phyloP scores from a whole-genome alignment of 2,797 vertebrate genomes.

The Neosilurus hyrtlii region DNA sequence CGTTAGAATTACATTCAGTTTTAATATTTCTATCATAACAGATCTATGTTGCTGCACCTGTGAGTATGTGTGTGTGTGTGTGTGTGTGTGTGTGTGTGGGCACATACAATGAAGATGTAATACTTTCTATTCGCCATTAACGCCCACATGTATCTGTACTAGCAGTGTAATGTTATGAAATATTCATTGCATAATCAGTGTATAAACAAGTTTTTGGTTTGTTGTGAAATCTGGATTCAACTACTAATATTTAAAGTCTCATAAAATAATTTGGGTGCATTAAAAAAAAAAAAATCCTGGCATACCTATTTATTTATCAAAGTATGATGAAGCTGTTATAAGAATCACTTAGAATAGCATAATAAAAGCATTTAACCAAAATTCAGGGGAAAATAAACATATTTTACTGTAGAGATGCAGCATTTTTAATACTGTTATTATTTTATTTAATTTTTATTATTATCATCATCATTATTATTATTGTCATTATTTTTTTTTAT shows the following conservation, averaged over 20 bases:
- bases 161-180: constrained; percentile 8
- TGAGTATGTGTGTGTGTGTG: too few species aligned
- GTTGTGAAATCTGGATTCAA: background rate
- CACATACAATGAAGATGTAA: background rate
- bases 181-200: constrained; percentile 20
- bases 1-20: background rate
- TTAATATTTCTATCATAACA: background rate
- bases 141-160: constrained; percentile 14
- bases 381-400: too few species aligned
- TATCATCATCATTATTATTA: too few species aligned
- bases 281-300: too few species aligned
- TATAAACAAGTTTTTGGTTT: constrained; percentile 2
- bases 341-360: background rate
- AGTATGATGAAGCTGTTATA: background rate
- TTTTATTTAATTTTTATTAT: too few species aligned
- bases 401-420: too few species aligned
- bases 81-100: constrained; percentile 1
- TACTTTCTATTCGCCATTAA: constrained; percentile 2
- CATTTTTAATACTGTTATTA: too few species aligned
- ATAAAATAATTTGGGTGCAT: background rate
- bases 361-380: too few species aligned
- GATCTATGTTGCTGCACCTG: background rate
- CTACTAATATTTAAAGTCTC: background rate
- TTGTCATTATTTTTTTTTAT: too few species aligned
- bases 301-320: background rate